These are phyloP conservation scores for Morbakka virulenta DNA, from an alignment of 30 jellyfish, hydroid and myxozoan species.

Conservation along the genomic window DNA sequence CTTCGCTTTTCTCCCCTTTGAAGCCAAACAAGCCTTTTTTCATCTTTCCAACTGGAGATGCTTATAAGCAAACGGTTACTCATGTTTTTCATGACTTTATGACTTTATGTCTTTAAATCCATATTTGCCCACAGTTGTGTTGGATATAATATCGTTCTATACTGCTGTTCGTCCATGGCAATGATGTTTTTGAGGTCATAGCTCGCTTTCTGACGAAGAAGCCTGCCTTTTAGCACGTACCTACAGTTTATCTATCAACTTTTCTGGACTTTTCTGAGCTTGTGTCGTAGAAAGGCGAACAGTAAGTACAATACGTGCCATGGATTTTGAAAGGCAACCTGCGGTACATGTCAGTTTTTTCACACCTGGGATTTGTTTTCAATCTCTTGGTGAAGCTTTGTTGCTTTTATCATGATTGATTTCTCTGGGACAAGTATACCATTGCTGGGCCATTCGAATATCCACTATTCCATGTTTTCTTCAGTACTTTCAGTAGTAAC, in stretches of 20 bases:
- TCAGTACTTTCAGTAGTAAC: not conserved
- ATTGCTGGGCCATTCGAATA: not conserved
- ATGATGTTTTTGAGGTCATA: too few species aligned
- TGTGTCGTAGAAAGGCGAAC: not conserved
- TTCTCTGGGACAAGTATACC: constrained; percentile 8
- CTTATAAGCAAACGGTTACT: constrained; percentile 37
- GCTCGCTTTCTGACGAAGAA: not conserved
- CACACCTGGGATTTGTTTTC: not conserved
- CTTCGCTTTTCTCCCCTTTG: too few species aligned
- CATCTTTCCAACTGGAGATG: too few species aligned
- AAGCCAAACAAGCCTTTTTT: too few species aligned
- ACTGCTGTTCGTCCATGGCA: constrained; percentile 39
- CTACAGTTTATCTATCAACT: constrained; percentile 17
- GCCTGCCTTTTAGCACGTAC: constrained; percentile 17
- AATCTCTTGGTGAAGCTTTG: constrained; percentile 2
- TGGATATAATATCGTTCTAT: constrained; percentile 27
- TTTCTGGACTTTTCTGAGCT: constrained; percentile 38
- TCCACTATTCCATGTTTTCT: constrained; percentile 16
- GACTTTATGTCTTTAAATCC: constrained; percentile 28
- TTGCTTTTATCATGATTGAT: constrained; percentile 2
- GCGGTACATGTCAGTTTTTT: not conserved
- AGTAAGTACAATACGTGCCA: constrained; percentile 16
- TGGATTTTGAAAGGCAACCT: constrained; percentile 8
- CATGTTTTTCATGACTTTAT: constrained; percentile 25
- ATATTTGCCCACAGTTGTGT: constrained; percentile 13